Evolutionary conservation across 2,797 vertebrate species (phyloP), one percentile per base, ranked within the genome.

Genomic region (Pteropus rufus): DNA sequence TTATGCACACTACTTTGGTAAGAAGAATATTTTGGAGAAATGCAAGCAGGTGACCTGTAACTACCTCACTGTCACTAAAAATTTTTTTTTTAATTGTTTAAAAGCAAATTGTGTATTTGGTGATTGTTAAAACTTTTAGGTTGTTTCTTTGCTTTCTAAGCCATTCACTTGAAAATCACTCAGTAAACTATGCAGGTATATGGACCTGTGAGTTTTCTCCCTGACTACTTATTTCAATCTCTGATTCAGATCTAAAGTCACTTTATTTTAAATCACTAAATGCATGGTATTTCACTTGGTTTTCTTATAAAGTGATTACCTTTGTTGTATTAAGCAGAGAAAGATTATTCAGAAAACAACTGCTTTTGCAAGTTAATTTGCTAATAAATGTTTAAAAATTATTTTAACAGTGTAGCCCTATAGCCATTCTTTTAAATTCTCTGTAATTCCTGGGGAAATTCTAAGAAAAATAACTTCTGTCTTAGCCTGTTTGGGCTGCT

Each of bases 51-150:
- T 95, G 75, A 93, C 76, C 69, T 89, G 26, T 73, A 95, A 34
- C 96, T 96, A 96, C 96, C 96, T 97, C 97, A 93, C 26, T 72
- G 65, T 79, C 77, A 49, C 49, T 94, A 67, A 92, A 76, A 82
- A 73, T 77, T 87, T 41, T 60, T 89, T 90, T 36, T 90, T 85
- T 65, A 49, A 73, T 86, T 62, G 4, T 81, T 41, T 96, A 80
- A 90, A 94, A 54, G 88, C 14, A 73, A 49, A 58, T 88, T 92
- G 39, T 81, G 3, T 82, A 81, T n/a, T 89, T 95, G 54, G 16
- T 54, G 14, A 18, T 89, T 1, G 80, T 86, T 89, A 60, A 70
- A 54, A 88, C 4, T 60, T 92, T 60, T 11, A 52, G 65, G 26
- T 96, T 65, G 21, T 89, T 96, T 94, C 26, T 94, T 46, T 52